Evolutionary conservation across 2,888 invertebrate genomes (phyloP).

Genomic region (Drosophila niveifrons): DNA sequence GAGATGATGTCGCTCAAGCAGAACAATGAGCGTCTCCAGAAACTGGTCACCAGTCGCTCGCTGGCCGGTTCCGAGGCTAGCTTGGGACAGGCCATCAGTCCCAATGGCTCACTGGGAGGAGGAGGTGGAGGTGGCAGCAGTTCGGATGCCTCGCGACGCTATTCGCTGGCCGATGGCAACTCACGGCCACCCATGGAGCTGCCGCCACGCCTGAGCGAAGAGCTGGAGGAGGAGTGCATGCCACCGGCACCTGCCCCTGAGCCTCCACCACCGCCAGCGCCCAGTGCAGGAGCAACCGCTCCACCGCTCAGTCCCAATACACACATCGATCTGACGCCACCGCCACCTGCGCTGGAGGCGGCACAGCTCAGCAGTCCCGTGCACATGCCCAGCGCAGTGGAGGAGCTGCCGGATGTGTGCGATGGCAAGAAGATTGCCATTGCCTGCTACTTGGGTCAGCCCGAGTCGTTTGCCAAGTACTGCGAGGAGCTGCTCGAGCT

Average conservation of each 20-base stretch:
- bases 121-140: slow-evolving; percentile 69
- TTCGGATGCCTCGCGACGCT: slow-evolving; percentile 86
- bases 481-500: slow-evolving; percentile 89
- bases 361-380: slow-evolving; percentile 80
- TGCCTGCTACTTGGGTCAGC: slow-evolving; percentile 94
- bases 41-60: slow-evolving; percentile 91
- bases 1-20: slow-evolving; percentile 98
- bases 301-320: slow-evolving; percentile 83
- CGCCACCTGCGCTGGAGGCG: slow-evolving; percentile 84
- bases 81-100: slow-evolving; percentile 86
- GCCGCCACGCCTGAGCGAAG: slow-evolving; percentile 84
- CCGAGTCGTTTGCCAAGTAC: slow-evolving; percentile 91
- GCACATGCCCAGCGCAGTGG: slow-evolving; percentile 86
- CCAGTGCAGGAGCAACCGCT: slow-evolving; percentile 44
- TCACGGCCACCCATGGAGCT: slow-evolving; percentile 85
- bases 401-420: slow-evolving; percentile 89
- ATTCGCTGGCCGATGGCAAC: slow-evolving; percentile 87
- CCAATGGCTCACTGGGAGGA: slow-evolving; percentile 85
- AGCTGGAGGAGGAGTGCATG: slow-evolving; percentile 85
- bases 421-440: slow-evolving; percentile 95
- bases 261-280: slow-evolving; percentile 83
- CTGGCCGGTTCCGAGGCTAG: slow-evolving; percentile 88
- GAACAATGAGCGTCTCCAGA: slow-evolving; percentile 97
- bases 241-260: slow-evolving; percentile 85
- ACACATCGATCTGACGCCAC: slow-evolving; percentile 85